A percentile compares a stretch with the other conserved stretches of the same genome.
These are phyloP conservation scores for Onychomys leucogaster DNA, from an alignment of 2,797 vertebrate genomes.

Conservation along the genomic window DNA sequence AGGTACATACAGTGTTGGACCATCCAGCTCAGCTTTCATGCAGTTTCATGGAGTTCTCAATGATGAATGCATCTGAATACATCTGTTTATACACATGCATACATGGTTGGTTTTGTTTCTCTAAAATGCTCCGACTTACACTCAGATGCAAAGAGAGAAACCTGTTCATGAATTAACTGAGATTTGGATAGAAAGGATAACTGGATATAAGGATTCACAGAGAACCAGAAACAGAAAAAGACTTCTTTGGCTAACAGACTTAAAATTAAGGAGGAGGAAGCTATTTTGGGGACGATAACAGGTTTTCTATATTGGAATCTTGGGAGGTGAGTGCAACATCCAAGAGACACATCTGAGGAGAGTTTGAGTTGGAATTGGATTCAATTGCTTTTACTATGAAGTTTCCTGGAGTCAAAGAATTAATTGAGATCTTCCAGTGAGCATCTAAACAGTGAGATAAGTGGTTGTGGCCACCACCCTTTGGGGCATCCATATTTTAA, in stretches of 20 bases:
- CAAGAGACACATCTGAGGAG: neutral
- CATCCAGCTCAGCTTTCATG: neutral
- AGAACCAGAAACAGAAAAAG: neutral
- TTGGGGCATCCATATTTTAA: neutral
- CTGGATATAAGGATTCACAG: neutral
- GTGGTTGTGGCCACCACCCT: neutral
- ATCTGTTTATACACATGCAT: neutral
- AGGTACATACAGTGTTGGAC: neutral
- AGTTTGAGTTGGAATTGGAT: neutral
- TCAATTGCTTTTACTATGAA: neutral
- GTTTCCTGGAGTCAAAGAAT: neutral
- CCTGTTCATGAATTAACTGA: neutral
- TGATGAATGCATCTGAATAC: neutral
- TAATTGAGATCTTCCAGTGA: neutral
- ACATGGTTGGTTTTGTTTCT: neutral
- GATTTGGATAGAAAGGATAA: conserved; percentile 28
- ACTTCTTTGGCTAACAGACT: neutral
- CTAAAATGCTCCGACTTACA: neutral
- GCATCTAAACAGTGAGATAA: neutral
- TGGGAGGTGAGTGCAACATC: neutral
- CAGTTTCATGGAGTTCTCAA: neutral
- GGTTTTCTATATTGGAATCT: neutral
- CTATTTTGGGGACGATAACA: neutral
- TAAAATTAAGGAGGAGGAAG: neutral
- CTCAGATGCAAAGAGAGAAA: neutral